phyloP scores from a whole-genome alignment of 2,797 vertebrate genomes.

The Danio tinwini region DNA sequence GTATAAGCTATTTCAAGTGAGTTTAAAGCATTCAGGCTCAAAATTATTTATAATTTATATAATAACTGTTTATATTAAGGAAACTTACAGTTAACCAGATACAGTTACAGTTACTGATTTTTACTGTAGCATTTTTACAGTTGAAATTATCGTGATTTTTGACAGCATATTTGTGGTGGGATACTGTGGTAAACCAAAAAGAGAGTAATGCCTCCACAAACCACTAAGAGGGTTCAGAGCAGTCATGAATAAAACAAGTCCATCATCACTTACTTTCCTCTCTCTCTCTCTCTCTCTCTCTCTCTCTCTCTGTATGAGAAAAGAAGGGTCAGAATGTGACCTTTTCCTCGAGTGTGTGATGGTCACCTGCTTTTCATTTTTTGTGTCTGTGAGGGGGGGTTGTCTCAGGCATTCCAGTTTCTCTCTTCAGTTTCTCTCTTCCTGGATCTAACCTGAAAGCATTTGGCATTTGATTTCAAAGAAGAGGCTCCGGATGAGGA shows the following conservation, averaged over 20 bases:
- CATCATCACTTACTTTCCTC: conserved; percentile 49
- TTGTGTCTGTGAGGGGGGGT: too few relatives aligned
- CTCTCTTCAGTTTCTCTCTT: conserved; percentile 51
- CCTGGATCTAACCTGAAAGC: conserved; percentile 63
- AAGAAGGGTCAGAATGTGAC: conserved; percentile 61
- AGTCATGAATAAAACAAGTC: conserved; percentile 23
- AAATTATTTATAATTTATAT: too few relatives aligned
- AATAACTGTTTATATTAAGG: too few relatives aligned
- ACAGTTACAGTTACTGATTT: too few relatives aligned
- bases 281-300: neutral
- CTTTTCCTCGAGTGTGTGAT: conserved; percentile 69
- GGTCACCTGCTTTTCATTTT: conserved; percentile 86
- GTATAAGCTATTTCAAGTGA: too few relatives aligned
- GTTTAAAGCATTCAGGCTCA: too few relatives aligned
- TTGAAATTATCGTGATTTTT: too few relatives aligned
- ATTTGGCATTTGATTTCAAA: conserved; percentile 72
- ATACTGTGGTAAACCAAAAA: neutral
- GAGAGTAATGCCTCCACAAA: neutral
- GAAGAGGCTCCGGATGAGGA: conserved; percentile 73
- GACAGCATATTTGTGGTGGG: neutral
- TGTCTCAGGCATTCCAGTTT: conserved; percentile 75
- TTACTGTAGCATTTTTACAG: too few relatives aligned
- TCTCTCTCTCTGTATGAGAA: conserved; percentile 15
- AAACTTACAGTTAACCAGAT: too few relatives aligned
- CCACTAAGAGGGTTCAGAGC: neutral